Percentiles rank a stretch among this genome's conserved stretches.
These are phyloP conservation scores for Diadema setosum DNA, from an alignment of 35 echinoderm and acorn worm genomes.

Conservation along the genomic window DNA sequence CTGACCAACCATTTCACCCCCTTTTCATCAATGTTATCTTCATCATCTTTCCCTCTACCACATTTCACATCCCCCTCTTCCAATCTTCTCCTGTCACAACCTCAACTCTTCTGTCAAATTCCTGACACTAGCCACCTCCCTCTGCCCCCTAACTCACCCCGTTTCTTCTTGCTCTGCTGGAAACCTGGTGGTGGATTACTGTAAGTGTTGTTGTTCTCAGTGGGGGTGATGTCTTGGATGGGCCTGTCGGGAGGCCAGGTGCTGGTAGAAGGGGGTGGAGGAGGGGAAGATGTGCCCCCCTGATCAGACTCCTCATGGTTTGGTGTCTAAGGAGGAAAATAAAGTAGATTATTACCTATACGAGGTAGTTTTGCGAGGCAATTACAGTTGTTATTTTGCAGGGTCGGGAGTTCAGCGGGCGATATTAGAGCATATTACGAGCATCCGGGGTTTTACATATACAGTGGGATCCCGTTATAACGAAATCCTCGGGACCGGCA, in stretches of 20 bases:
- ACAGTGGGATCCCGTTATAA: too few species aligned
- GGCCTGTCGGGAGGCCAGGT: slow-evolving; percentile 63
- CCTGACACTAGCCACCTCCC: too few species aligned
- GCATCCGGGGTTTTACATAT: too few species aligned
- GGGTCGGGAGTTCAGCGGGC: too few species aligned
- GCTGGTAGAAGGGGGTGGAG: slow-evolving; percentile 13
- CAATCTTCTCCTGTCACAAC: too few species aligned
- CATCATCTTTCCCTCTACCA: neutral
- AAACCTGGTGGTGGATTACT: neutral
- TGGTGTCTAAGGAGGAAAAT: neutral
- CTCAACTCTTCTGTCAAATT: too few species aligned
- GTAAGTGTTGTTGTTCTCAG: neutral
- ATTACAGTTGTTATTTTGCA: too few species aligned
- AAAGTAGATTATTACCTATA: too few species aligned
- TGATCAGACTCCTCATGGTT: neutral
- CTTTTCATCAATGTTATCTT: neutral
- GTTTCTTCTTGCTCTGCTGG: neutral
- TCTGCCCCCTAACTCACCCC: too few species aligned
- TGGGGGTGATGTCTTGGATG: neutral
- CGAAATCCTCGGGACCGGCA: too few species aligned
- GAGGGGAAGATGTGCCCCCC: neutral
- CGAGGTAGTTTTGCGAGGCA: too few species aligned
- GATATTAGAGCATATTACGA: too few species aligned
- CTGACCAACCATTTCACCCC: neutral
- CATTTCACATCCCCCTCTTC: neutral